Base-by-base conservation (phyloP, 2,113 vertebrate species). In the Pygoscelis adeliae region DNA sequence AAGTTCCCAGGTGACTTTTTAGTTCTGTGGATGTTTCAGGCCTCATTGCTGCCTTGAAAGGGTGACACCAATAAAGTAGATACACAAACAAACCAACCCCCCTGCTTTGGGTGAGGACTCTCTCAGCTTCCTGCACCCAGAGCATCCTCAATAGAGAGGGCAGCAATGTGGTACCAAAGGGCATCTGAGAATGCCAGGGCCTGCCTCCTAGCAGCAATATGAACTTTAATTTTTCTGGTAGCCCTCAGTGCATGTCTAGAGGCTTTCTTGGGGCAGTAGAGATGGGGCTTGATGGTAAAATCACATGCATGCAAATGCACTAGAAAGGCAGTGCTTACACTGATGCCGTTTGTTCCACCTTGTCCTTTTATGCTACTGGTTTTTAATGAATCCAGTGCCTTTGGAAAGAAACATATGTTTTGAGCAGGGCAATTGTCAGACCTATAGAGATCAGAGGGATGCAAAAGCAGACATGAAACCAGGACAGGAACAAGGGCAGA, bases 11-110 rank as follows among this genome's bases (percentile, higher is more conserved):
- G 23, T 66, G 52, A n/a, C 42, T 38, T 38, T 30, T 50, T 50
- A 42, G 9, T 67, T 79, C 27, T 29, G 32, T 22, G 49, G 21
- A 13, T 55, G 25, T 42, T 77, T 70, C 1, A 1, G 22, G 13
- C 19, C 11, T n/a, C 2, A 3, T 8, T 72, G 36, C 23, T 53
- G 49, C 29, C 36, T 71, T 71, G 21, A 78, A 46, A 46, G 25
- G 38, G 34, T 47, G 44, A 46, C 6, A 3, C 11, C 32, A 56
- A 34, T 23, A 58, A 87, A 76, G 32, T 2, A 30, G 22, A 12
- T 21, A 6, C 19, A n/a, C 8, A 47, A 61, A 30, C 11, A 49
- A 52, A 0, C 23, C 23, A 21, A 11, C 2, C 2, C 2, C 15
- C 4, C 50, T 21, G 38, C 44, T 83, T 46, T 78, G 32, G 23